Evolutionary conservation across 2,888 invertebrate species (phyloP), one percentile per base, ranked within the genome.

Genomic region (Koerneria pararmatus): DNA sequence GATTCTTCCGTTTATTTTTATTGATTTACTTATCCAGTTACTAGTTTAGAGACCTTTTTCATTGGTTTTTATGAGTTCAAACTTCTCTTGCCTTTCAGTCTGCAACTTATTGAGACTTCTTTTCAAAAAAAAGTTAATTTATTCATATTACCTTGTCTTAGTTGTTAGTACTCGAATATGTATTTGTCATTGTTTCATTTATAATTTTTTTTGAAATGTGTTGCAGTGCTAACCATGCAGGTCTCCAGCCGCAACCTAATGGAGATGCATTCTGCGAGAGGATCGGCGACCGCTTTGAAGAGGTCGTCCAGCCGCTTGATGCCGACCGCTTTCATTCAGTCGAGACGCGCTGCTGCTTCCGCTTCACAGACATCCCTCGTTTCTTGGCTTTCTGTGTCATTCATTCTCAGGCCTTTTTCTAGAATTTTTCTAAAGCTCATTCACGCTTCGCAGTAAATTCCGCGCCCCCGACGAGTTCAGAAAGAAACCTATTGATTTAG

Each of bases 201-300:
- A 24, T 37, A 41, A 15, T 5, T 32, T 29, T n/a, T n/a, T n/a
- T n/a, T n/a, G n/a, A n/a, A n/a, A n/a, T 19, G 8, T 57, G 15
- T 31, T 19, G 29, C 34, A n/a, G n/a, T n/a, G n/a, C 69, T 60
- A 24, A 77, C 74, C 83, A 88, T 83, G 2, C 87, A 85, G 60
- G 84, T 78, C 72, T 87, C 87, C 22, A 87, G 84, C 69, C 84
- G 84, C 62, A 84, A 84, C 46, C 87, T 78, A 73, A 87, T 80
- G 65, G 79, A 69, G 35, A 83, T 83, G 46, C 78, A 77, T 48
- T 82, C 79, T 24, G 79, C 73, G 35, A 82, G 67, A 1, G 83
- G 80, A 1, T 74, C 74, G 19, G 81, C 80, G 64, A 80, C 83
- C 71, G 82, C 83, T 81, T 87, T 87, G 77, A 88, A 86, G 29